Conservation (phyloP, 2,797 vertebrate genomes). For the Aselliscus stoliczkanus region DNA sequence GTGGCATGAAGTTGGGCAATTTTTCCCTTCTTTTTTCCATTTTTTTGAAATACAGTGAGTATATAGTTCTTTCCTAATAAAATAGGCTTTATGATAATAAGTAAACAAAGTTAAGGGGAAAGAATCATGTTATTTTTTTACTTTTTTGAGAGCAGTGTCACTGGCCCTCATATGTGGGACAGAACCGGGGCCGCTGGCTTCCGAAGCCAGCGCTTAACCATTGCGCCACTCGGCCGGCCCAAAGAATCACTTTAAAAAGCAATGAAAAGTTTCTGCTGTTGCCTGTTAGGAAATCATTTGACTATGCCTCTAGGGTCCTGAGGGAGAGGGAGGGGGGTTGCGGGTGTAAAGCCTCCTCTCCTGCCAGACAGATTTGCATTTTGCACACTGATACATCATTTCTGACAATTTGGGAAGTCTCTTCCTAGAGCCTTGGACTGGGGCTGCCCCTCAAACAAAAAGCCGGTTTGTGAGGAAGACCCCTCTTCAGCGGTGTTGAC, state of each 20-base stretch:
- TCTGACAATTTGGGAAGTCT: slow-evolving; percentile 62
- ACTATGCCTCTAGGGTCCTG: background rate
- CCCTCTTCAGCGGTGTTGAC: slow-evolving; percentile 61
- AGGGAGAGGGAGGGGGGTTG: background rate
- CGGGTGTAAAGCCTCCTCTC: background rate
- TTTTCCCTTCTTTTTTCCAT: background rate
- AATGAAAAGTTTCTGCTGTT: slow-evolving; percentile 38
- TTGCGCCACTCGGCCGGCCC: too few species aligned
- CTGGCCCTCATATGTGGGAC: too few species aligned
- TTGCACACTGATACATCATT: slow-evolving; percentile 60
- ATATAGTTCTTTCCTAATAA: slow-evolving; percentile 5
- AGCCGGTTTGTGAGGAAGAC: slow-evolving; percentile 60
- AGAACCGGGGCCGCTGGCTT: too few species aligned
- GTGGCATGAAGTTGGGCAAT: background rate
- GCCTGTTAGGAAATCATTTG: background rate
- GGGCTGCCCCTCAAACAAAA: slow-evolving; percentile 65
- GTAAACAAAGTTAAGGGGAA: background rate
- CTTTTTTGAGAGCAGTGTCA: too few species aligned
- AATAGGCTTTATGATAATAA: slow-evolving; percentile 42
- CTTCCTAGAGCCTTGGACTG: slow-evolving; percentile 28
- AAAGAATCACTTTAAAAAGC: slow-evolving; percentile 29
- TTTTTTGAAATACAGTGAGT: slow-evolving; percentile 2
- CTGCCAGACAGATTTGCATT: slow-evolving; percentile 63
- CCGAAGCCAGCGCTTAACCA: too few species aligned
- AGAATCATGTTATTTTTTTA: too few species aligned